phyloP scores from a whole-genome alignment of 2,888 invertebrate species.

The Trichogramma evanescens region DNA sequence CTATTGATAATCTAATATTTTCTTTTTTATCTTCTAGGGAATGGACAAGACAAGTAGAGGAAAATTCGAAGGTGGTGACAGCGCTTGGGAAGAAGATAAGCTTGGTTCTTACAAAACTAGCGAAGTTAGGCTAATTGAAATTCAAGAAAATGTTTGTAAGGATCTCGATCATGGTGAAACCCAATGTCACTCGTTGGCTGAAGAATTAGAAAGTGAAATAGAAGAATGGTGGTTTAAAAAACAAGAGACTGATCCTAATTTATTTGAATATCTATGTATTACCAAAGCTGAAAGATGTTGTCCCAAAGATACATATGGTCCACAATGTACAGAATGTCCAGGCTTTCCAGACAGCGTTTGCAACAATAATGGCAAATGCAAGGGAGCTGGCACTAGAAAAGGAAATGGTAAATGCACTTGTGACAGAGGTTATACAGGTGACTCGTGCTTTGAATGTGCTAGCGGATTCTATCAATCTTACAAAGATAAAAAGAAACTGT shows the following conservation, averaged over 20 bases:
- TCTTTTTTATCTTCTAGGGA: constrained; percentile 52
- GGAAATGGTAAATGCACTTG: constrained; percentile 89
- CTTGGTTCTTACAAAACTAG: constrained; percentile 74
- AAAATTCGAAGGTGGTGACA: constrained; percentile 88
- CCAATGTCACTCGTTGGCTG: constrained; percentile 79
- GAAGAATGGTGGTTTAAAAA: constrained; percentile 86
- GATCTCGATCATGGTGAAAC: constrained; percentile 65
- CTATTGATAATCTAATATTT: neutral
- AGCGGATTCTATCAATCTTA: constrained; percentile 68
- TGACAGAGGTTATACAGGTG: constrained; percentile 65
- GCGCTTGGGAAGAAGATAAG: constrained; percentile 89
- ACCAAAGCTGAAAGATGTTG: constrained; percentile 73
- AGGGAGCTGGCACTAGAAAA: constrained; percentile 84
- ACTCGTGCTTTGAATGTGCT: constrained; percentile 71
- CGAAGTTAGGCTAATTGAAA: constrained; percentile 84
- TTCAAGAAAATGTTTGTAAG: constrained; percentile 79
- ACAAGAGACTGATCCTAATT: constrained; percentile 54
- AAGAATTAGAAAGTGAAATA: constrained; percentile 71
- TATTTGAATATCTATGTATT: constrained; percentile 73
- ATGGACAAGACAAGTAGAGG: constrained; percentile 75
- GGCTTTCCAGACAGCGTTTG: constrained; percentile 72
- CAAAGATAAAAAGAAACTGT: constrained; percentile 63
- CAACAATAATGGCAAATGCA: constrained; percentile 73
- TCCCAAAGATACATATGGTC: constrained; percentile 75
- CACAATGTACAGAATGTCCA: constrained; percentile 70